Conservation (phyloP, 1,140 invertebrate species). For the Drosophila bocki region DNA sequence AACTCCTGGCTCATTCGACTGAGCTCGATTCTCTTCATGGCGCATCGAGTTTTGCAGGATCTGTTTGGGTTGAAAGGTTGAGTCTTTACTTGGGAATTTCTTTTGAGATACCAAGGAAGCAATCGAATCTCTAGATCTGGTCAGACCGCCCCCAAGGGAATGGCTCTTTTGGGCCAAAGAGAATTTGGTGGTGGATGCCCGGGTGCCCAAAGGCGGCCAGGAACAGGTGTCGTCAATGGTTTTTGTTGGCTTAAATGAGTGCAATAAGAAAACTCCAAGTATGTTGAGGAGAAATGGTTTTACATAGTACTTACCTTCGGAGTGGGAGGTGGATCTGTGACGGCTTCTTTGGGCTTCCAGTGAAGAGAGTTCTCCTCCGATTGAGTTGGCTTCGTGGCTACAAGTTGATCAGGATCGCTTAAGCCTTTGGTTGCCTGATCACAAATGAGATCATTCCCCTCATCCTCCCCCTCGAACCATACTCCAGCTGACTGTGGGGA, state of each 20-base stretch:
- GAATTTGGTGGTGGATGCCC: neutral
- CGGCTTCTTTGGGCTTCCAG: neutral
- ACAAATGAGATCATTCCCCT: neutral
- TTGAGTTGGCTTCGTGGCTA: neutral
- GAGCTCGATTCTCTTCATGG: no score
- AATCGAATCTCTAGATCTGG: neutral
- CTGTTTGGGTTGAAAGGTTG: neutral
- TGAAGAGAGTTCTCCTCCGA: neutral
- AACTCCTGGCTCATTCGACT: neutral
- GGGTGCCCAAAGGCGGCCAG: conserved; percentile 3
- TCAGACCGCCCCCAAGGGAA: no score
- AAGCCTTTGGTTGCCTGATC: neutral
- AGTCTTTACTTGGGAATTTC: accelerated
- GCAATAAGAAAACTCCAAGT: neutral
- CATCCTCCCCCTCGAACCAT: neutral
- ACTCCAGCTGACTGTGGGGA: neutral
- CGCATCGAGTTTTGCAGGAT: neutral
- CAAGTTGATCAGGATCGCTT: no score
- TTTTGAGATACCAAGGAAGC: neutral
- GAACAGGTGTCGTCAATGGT: no score
- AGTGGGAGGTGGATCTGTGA: no score
- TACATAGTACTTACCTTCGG: neutral
- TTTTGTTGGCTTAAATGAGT: neutral
- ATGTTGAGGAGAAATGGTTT: no score
- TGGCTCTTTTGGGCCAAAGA: no score